Evolutionary conservation across 2,888 invertebrate genomes (phyloP), one percentile per base, ranked within the genome.

Genomic region (Amiota communis): DNA sequence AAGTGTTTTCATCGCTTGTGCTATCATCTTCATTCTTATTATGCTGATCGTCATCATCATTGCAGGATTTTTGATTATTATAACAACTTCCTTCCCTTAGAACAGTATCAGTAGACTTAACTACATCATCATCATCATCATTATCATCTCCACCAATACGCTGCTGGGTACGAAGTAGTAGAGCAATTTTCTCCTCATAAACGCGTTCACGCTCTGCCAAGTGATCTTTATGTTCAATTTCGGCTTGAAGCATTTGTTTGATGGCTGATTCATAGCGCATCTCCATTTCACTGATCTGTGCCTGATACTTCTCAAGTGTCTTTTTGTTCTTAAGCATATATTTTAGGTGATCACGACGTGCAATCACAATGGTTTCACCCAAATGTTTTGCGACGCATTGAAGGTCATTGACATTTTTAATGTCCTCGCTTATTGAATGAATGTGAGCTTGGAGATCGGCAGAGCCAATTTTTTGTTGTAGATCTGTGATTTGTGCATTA

Each of bases 361-460:
- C 85, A 65, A 89, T 88, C n/a, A 82, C 82, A 3, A 89, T 72
- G 3, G 81, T 79, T 64, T 81, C 85, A 0, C 88, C 76, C 59
- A 89, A 79, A 91, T 93, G 90, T 90, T 91, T 94, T 1, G 96
- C 87, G 0, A 94, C 94, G 46, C 91, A 92, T 86, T 96, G 96
- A 0, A 95, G 95, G 86, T 97, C 97, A 0, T 91, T 90, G 92
- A 96, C 93, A 0, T 94, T 93, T 77, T 94, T 94, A 1, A 97
- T 91, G 74, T 92, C 92, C 76, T 96, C 95, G 91, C 93, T 94
- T 75, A 94, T 92, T 0, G 92, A 91, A 80, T 93, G 93, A 0
- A 92, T 90, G 86, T 94, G 94, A 80, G 92, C 92, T 80, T 95
- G 95, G 92, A 90, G 79, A 84, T 96, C 94, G 23, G 94, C 94